Base-by-base conservation (phyloP, 2,888 invertebrate species). In the Dendrolimus houi region DNA sequence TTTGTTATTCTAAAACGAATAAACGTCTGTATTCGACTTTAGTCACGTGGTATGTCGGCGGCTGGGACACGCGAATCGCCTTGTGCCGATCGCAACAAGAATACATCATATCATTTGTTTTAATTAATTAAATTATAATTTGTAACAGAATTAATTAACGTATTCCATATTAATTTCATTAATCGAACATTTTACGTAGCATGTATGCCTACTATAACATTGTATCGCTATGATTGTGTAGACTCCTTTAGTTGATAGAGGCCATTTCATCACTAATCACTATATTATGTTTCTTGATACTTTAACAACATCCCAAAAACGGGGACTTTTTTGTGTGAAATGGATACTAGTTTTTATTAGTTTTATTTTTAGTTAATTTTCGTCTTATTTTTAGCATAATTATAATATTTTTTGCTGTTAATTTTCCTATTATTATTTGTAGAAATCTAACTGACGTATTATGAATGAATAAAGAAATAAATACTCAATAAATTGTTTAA, bases 41-140 rank as follows among this genome's bases (percentile, higher is more conserved):
- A 29, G 9, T 47, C 47, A 47, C 47, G 47, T 47, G 47, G 47
- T 10, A 6, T 47, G 12, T 47, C 47, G 12, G 47, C 12, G 47
- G 47, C 47, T 47, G 47, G 29, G 29, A 47, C 47, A 47, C 9
- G 47, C 67, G 85, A 81, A 81, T 81, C 29, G 29, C 60, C 64
- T 52, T 56, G 81, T 80, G 83, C 73, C 67, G 73, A 73, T 67
- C 85, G 85, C 83, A 72, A 87, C 91, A 91, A 91, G 91, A 91
- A 91, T 91, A 79, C 87, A 84, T 91, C 91, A 91, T 91, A 91
- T 91, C 91, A 91, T 91, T 91, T 91, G 85, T 86, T 89, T 87
- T 89, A 84, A 84, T 84, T 84, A 29, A 29, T 29, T 29, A 78
- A 84, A 77, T 79, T 85, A 78, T 83, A 77, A 77, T 86, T 82